Evolutionary conservation across 1,140 invertebrate species (phyloP), one percentile per base, ranked within the genome.

Genomic region (Condylostylus longicornis): DNA sequence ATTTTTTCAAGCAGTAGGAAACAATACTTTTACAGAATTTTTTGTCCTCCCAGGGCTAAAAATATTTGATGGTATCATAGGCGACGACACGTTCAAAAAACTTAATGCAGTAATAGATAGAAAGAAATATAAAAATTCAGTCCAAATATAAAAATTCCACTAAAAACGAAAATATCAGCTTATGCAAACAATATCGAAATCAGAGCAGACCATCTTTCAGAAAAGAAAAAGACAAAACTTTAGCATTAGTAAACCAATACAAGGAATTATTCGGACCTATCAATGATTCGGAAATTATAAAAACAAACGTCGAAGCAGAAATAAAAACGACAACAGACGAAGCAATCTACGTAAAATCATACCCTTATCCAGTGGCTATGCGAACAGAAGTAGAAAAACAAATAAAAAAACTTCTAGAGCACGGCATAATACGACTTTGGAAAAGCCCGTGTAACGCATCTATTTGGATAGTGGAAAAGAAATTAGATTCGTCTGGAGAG

Each of bases 401-500:
- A 20, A 34, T 34, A 9, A 18, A 34, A 7, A 8, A 34, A 18
- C 14, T 34, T 5, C 14, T 34, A 14, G 10, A 5, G 5, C 8
- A 34, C 5, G 13, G 18, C 6, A 34, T 34, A 8, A 34, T 20
- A 8, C 15, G 33, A 18, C 19, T 17, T 10, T 34, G 37, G n/a
- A 38, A 18, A 10, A 23, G 18, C 42, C 42, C 42, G 0, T 44
- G 43, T 13, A 42, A 42, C 27, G 42, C 41, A 1, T 43, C 44
- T n/a, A 32, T 44, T 19, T 41, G 33, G 36, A 39, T 49, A 2
- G 41, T 49, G 2, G n/a, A 40, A 3, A 46, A 49, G 19, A 36
- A 46, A 17, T 5, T 20, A 2, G 44, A 40, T 34, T 4, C 36
- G 1, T 6, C 36, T 8, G 42, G 42, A 2, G 41, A 44, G 9